Conservation (phyloP, 1,140 invertebrate genomes). For the Drosophila ironensis region DNA sequence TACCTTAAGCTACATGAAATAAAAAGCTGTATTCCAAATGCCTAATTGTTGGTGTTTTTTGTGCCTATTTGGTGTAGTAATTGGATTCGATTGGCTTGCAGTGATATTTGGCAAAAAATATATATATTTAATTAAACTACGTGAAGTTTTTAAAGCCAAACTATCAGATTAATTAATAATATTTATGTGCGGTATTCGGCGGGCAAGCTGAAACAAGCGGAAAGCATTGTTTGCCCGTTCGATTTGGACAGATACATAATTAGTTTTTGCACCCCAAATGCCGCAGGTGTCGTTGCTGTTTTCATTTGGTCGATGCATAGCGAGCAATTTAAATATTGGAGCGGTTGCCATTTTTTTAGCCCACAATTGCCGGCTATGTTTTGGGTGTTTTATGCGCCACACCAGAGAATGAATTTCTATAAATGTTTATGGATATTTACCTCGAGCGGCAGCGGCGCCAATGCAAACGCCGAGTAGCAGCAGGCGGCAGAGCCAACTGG, state of each 20-base stretch:
- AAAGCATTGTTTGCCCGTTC: constrained; percentile 36
- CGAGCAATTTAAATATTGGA: neutral
- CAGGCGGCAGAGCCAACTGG: constrained; percentile 52
- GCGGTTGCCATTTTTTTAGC: constrained; percentile 12
- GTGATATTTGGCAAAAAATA: constrained; percentile 3
- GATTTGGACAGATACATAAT: constrained; percentile 73
- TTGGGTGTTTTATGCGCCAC: constrained; percentile 13
- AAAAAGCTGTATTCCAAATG: too few species aligned
- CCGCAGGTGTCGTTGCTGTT: constrained; percentile 34
- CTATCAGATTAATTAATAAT: constrained; percentile 53
- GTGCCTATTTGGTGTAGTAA: too few species aligned
- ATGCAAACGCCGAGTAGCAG: constrained; percentile 57
- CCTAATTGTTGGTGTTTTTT: too few species aligned
- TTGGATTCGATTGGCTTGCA: too few species aligned
- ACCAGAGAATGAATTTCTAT: constrained; percentile 25
- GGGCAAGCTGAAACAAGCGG: constrained; percentile 17
- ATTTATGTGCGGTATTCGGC: constrained; percentile 34
- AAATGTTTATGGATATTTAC: constrained; percentile 63
- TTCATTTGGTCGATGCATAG: constrained; percentile 21
- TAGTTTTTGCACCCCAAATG: constrained; percentile 56
- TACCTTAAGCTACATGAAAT: too few species aligned
- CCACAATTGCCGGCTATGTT: constrained; percentile 4
- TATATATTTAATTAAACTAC: constrained; percentile 27
- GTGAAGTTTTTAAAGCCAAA: constrained; percentile 20
- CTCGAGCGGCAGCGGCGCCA: constrained; percentile 67